Evolutionary conservation across 1,140 invertebrate species (phyloP), one percentile per base, ranked within the genome.

Genomic region (Megalopta genalis): DNA sequence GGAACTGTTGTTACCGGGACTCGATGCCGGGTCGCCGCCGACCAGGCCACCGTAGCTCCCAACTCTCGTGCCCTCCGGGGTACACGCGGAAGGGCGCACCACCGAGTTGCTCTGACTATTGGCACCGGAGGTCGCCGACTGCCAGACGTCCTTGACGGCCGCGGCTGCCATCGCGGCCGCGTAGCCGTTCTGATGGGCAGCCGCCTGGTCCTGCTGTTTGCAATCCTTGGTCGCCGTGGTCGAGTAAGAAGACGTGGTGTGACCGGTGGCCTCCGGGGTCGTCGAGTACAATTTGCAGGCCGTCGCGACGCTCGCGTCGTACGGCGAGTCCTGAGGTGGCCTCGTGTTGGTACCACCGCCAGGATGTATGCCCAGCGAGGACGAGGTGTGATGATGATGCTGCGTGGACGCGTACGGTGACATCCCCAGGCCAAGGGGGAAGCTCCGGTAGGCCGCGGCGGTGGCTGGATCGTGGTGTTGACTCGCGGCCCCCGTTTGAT

Each of bases 261-360:
- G 93, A 16, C 92, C 92, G 62, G 94, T 91, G 77, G 93, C 93
- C 86, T 95, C 94, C n/a, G 95, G 93, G 73, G 95, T 94, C 60
- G 95, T 94, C 12, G 96, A 96, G 89, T 97, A 97, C 2, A 97
- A 93, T 91, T 97, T 98, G 91, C 97, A 98, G n/a, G 95, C 94
- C 14, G 97, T 97, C 62, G 96, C 96, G 62, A 97, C 97, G 83
- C 96, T 97, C 1, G 97, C 97, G 88, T 97, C 97, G 93, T 98
- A 98, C 1, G 97, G 96, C 62, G 96, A 97, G 88, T 97, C 97
- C 91, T 97, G 97, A 59, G 96, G 96, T 82, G 97, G 96, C 88
- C 96, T 94, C 64, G 95, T 94, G 85, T 96, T 96, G 87, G 95
- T 94, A 77, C 95, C 95, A 85, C 97, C 93, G 68, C 91, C 91